phyloP scores from a whole-genome alignment of 2,797 vertebrate genomes.

The Ara ararauna region DNA sequence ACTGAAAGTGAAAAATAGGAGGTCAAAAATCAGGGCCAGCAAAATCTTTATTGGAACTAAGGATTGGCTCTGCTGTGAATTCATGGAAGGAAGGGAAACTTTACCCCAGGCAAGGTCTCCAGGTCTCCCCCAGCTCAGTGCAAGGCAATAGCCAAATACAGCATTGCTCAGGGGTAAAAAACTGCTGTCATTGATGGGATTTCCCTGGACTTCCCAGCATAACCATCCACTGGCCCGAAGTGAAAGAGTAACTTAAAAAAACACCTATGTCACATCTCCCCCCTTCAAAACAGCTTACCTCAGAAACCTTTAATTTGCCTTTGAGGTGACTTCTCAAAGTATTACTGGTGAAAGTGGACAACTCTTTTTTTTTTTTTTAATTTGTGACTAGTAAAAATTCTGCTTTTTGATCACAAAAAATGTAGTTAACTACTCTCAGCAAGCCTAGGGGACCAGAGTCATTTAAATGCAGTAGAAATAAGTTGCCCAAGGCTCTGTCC shows the following conservation, averaged over 20 bases:
- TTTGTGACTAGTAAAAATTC: neutral
- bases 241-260: neutral
- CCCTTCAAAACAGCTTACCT: neutral
- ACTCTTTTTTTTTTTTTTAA: too few species aligned
- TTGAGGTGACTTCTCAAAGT: neutral
- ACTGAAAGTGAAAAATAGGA: neutral
- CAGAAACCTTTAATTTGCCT: neutral
- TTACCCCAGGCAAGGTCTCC: neutral
- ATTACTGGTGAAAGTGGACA: neutral
- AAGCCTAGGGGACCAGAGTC: neutral
- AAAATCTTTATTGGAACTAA: neutral
- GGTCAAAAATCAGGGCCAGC: neutral
- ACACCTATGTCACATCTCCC: neutral
- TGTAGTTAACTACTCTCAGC: neutral
- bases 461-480: neutral
- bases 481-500: neutral
- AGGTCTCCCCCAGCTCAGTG: neutral
- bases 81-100: neutral
- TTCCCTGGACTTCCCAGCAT: neutral
- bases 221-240: neutral
- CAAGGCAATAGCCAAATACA: neutral
- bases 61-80: neutral
- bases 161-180: neutral
- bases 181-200: neutral
- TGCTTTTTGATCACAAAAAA: neutral